A percentile compares a stretch with the other conserved stretches of the same genome.
Evolutionary conservation across 1,140 invertebrate species (phyloP).

Genomic region (Lordiphosa collinella): DNA sequence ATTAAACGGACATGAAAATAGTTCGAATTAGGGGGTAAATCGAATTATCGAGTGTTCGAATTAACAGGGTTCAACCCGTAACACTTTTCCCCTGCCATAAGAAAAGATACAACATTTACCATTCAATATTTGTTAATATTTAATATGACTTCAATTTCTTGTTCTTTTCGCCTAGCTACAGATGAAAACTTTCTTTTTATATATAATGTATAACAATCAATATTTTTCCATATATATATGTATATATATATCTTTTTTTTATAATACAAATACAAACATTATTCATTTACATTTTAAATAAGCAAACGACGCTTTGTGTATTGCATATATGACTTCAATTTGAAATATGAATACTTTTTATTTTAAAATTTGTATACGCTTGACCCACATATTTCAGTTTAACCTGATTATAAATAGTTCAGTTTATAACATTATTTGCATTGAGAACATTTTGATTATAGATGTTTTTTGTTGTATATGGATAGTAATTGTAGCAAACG

Average conservation of each 20-base stretch:
- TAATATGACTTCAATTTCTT: conserved; percentile 61
- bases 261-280: conserved; percentile 53
- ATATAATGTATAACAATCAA: conserved; percentile 42
- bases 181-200: conserved; percentile 66
- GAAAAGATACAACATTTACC: conserved; percentile 25
- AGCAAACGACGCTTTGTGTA: conserved; percentile 7
- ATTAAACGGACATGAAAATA: too few relatives aligned
- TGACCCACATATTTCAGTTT: conserved; percentile 14
- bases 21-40: too few relatives aligned
- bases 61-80: too few relatives aligned
- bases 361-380: conserved; percentile 64
- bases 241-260: conserved; percentile 50
- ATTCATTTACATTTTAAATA: conserved; percentile 39
- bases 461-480: conserved; percentile 21
- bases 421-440: not conserved
- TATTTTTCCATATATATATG: conserved; percentile 15
- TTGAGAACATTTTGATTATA: conserved; percentile 51
- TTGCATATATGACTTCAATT: conserved; percentile 34
- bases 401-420: conserved; percentile 20
- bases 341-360: conserved; percentile 61
- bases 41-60: too few relatives aligned
- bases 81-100: not conserved
- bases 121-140: conserved; percentile 46
- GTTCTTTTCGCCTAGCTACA: conserved; percentile 61
- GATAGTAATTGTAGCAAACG: conserved; percentile 38